phyloP scores from a whole-genome alignment of 2,797 vertebrate species.

The Pithecia hirsuta region DNA sequence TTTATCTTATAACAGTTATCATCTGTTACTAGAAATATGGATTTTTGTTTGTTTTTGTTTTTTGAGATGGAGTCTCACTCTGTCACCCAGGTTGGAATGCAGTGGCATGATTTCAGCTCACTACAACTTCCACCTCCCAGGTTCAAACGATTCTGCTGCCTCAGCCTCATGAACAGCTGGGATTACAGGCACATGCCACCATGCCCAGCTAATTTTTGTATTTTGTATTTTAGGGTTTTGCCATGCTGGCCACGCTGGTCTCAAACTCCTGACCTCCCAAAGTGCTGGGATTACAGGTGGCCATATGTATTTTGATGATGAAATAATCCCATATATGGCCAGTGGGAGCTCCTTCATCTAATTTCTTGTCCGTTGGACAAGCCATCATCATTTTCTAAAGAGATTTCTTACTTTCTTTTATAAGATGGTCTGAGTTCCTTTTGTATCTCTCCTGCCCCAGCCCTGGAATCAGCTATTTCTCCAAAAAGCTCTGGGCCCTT shows the following conservation, averaged over 20 bases:
- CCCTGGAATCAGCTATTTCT: not conserved
- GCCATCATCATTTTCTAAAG: not conserved
- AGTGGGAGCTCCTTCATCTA: not conserved
- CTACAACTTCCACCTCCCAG: not conserved
- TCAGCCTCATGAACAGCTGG: not conserved
- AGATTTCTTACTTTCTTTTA: not conserved
- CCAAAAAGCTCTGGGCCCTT: not conserved
- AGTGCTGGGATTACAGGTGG: not conserved
- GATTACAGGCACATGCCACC: not conserved
- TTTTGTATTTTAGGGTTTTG: not conserved
- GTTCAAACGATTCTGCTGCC: not conserved
- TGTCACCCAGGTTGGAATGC: not conserved
- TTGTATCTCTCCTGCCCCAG: not conserved
- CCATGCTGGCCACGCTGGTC: not conserved
- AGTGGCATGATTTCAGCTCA: not conserved
- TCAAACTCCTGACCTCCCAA: not conserved
- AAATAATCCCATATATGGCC: not conserved
- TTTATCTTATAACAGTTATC: not conserved
- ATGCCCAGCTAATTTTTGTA: not conserved
- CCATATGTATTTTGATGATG: not conserved
- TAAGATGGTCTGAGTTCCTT: not conserved
- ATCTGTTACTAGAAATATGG: not conserved
- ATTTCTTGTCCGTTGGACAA: not conserved
- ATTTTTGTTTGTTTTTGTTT: not conserved
- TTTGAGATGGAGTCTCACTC: not conserved